Base-by-base conservation (phyloP, 2,797 vertebrate species). In the Pangasius djambal region DNA sequence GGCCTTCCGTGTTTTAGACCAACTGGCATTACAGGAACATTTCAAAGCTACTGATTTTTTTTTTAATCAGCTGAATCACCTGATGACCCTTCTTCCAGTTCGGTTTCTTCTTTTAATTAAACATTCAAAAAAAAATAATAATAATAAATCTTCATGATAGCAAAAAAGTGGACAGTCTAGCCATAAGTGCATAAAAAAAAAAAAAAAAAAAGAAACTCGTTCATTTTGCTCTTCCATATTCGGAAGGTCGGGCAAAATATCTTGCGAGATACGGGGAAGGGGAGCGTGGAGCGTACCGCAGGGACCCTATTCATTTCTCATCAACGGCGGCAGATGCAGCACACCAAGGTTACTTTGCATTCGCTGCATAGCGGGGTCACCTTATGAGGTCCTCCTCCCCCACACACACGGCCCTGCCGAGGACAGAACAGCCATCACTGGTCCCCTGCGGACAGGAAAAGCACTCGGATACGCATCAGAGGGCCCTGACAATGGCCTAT, bases 311-410 rank as follows among this genome's bases (percentile, higher is more conserved):
- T 92, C 90, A 92, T 93, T 91, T 91, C 91, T 91, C 92, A 93
- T 92, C 93, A 92, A 88, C 89, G 74, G 75, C 92, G 59, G 91
- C 90, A 91, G 90, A 91, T 92, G 91, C 89, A 88, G 89, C 91
- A 84, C 87, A 89, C 90, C 92, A 92, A 91, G 91, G 91, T 93
- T 92, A 93, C 90, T 92, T 91, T 93, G 91, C 93, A 92, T 92
- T 89, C 87, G 83, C 90, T 92, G 92, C 93, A 92, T 92, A 91
- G 87, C 67, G 77, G 89, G 92, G 92, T 90, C 91, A 92, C 90
- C 92, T 92, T 92, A 91, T 89, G 89, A 91, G 90, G 89, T 86
- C 86, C 89, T 69, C 89, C 87, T 84, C 89, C 91, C 85, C 88
- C 91, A 82, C 88, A 37, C 88, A 82, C 79, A 63, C 85, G 69